Base-by-base conservation (phyloP, 2,888 invertebrate species). In the Gymnosoma rotundatum region DNA sequence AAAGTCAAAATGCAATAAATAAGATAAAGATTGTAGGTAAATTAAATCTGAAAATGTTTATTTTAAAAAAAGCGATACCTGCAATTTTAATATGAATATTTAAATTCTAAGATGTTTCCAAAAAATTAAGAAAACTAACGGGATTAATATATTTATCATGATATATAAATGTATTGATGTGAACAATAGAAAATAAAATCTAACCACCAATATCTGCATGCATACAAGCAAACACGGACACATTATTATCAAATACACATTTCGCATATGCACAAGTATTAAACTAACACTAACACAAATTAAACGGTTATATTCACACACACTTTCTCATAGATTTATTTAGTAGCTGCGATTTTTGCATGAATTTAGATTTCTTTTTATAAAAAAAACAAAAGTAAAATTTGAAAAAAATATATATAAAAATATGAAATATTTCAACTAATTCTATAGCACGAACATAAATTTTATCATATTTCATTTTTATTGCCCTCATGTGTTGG, bases 401-500 rank as follows among this genome's bases (percentile, higher is more conserved):
- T 52, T 56, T 67, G 18, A 52, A 16, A 12, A 48, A 45, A n/a
- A n/a, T n/a, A 38, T 63, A 25, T 0, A 66, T 14, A 45, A 61
- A 83, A 73, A 48, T 61, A 69, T 56, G 18, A 60, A 45, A n/a
- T 60, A 78, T 69, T 69, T 61, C 32, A 16, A 78, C 61, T 21
- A 32, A 20, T 78, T 78, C 45, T 45, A 48, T 20, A 48, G 69
- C 52, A 20, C 2, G 48, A 63, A 12, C 32, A 70, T 52, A 78
- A 78, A 48, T 63, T 70, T 52, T 5, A 42, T 12, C 54, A 74
- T 81, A 75, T 56, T 81, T 84, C 84, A 84, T 84, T 78, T 84
- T 84, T 84, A 84, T 84, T 84, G 67, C 73, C 64, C 84, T 81
- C 84, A 78, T 84, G 84, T 81, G 84, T 84, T 84, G 84, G 80